Percentiles rank a stretch among this genome's conserved stretches.
phyloP scores from a whole-genome alignment of 2,888 invertebrate species.

The Ashinkailepas kermadecensis region DNA sequence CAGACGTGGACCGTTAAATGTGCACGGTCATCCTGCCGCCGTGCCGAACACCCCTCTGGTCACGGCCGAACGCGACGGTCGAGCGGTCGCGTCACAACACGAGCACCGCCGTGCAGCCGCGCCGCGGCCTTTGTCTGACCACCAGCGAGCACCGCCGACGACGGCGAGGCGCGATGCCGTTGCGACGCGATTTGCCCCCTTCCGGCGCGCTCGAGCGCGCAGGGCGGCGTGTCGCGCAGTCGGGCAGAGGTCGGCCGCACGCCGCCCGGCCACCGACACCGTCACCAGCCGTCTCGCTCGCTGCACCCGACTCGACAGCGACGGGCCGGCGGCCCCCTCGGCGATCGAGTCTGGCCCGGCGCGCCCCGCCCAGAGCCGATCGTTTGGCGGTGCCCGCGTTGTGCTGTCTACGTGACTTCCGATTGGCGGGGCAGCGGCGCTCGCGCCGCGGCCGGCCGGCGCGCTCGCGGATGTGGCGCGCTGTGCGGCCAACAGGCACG shows the following conservation, averaged over 20 bases:
- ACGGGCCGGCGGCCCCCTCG: not conserved
- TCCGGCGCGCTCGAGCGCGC: not conserved
- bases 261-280: not conserved
- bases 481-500: not conserved
- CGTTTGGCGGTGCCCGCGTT: not conserved
- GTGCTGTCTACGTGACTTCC: not conserved
- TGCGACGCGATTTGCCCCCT: not conserved
- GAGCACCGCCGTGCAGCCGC: no score
- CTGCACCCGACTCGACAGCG: not conserved
- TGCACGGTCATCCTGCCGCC: not conserved
- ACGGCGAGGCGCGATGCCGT: no score
- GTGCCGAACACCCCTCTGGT: not conserved
- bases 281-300: not conserved
- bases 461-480: not conserved
- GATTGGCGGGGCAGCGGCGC: not conserved
- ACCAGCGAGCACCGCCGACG: no score
- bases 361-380: not conserved
- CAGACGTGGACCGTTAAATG: not conserved
- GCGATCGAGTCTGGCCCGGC: not conserved
- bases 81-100: no score
- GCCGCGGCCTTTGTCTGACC: no score
- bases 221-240: no score
- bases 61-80: not conserved
- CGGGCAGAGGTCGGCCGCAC: no score
- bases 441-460: not conserved